Evolutionary conservation across 2,797 vertebrate genomes (phyloP).

Genomic region (Helicolenus hilgendorfi): DNA sequence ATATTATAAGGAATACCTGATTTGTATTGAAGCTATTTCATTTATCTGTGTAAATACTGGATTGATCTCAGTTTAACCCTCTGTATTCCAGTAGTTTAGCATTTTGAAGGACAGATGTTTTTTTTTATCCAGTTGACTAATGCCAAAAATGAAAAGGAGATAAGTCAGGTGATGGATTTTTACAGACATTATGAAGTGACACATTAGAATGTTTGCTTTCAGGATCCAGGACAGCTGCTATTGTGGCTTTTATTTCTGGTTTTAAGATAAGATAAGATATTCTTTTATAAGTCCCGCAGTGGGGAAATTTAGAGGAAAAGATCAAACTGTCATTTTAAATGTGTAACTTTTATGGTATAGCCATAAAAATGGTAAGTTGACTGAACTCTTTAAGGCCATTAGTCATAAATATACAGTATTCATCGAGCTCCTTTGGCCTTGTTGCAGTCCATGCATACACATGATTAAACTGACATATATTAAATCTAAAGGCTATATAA

Average conservation of each 20-base stretch:
- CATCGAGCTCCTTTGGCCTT: background rate
- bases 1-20: background rate
- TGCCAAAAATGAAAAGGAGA: background rate
- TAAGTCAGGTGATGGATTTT: background rate
- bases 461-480: background rate
- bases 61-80: background rate
- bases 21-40: background rate
- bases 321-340: background rate
- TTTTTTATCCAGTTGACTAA: background rate
- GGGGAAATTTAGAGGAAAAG: background rate
- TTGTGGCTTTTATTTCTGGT: background rate
- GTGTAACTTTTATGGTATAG: background rate
- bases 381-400: background rate
- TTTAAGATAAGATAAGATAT: too few relatives aligned
- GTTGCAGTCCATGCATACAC: background rate
- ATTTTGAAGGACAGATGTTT: background rate
- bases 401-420: background rate
- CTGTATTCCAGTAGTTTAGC: background rate
- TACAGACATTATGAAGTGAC: background rate
- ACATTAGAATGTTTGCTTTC: background rate
- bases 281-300: too few relatives aligned
- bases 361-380: background rate
- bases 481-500: background rate
- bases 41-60: background rate
- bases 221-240: background rate